Conservation (phyloP, 1,140 invertebrate genomes). For the Procambarus virginalis region DNA sequence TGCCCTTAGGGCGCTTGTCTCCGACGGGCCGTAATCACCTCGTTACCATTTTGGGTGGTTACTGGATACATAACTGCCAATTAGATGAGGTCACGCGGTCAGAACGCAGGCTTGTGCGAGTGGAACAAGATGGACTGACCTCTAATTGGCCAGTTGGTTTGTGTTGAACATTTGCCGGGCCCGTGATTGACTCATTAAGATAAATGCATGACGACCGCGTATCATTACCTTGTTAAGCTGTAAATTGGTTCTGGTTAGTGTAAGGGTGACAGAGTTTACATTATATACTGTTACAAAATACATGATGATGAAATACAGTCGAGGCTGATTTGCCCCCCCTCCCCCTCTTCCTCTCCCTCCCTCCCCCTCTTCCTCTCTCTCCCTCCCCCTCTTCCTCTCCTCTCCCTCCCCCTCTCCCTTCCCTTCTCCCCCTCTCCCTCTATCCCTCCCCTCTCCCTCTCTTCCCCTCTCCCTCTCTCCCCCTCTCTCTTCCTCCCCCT, state of each 20-base stretch:
- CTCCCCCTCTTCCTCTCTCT: background rate
- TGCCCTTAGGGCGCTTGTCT: background rate
- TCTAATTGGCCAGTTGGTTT: constrained; percentile 38
- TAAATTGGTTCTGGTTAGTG: background rate
- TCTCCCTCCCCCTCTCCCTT: too few species aligned
- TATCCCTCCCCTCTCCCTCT: background rate
- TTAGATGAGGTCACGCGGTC: constrained; percentile 22
- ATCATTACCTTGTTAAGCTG: too few species aligned
- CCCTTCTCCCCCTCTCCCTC: too few species aligned
- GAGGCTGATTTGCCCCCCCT: background rate
- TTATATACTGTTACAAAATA: too few species aligned
- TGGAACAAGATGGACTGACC: constrained; percentile 24
- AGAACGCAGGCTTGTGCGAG: background rate
- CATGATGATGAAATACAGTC: too few species aligned
- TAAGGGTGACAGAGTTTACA: background rate
- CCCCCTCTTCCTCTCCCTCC: background rate
- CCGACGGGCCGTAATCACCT: constrained; percentile 4
- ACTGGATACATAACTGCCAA: constrained; percentile 30
- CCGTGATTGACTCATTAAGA: background rate
- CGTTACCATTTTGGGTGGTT: constrained; percentile 25
- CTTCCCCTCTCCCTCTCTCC: background rate
- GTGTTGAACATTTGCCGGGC: background rate
- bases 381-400: background rate
- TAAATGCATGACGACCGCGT: background rate
- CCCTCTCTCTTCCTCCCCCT: background rate